These are phyloP conservation scores for Pseudobourletiella spinata DNA, from an alignment of 1,140 invertebrate species.

Conservation along the genomic window DNA sequence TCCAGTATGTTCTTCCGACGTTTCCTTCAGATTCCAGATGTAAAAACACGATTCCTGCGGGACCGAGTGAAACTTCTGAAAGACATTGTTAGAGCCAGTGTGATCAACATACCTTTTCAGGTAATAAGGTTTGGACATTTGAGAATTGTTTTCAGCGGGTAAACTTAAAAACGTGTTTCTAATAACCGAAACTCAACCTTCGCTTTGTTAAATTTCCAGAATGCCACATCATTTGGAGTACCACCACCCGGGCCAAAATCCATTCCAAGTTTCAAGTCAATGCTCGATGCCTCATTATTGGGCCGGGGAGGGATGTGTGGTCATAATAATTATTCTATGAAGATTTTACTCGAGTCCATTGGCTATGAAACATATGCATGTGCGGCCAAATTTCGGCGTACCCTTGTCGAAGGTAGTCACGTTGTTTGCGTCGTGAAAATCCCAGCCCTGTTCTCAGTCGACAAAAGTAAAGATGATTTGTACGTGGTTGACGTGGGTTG, in stretches of 20 bases:
- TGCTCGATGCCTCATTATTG: not conserved
- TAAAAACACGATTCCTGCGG: conserved; percentile 15
- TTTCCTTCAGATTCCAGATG: conserved; percentile 12
- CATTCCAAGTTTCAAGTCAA: not conserved
- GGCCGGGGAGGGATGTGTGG: conserved; percentile 12
- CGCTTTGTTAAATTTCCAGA: conserved; percentile 10
- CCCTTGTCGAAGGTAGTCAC: conserved; percentile 18
- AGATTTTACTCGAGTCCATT: conserved; percentile 9
- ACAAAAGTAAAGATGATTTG: not conserved
- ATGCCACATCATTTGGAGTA: conserved; percentile 15
- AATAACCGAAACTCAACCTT: not conserved
- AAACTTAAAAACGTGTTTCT: not conserved
- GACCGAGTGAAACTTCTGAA: conserved; percentile 13
- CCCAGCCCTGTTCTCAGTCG: not conserved
- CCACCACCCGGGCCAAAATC: not conserved
- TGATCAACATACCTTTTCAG: conserved; percentile 27
- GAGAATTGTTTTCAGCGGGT: not conserved
- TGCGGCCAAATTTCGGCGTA: conserved; percentile 20
- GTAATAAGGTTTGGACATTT: conserved; percentile 12
- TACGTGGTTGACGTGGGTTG: conserved; percentile 25
- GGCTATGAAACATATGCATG: conserved; percentile 11
- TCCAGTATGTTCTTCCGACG: conserved; percentile 24
- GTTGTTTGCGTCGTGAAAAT: conserved; percentile 3
- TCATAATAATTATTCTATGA: conserved; percentile 19
- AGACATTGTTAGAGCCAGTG: conserved; percentile 15